A percentile compares a stretch with the other conserved stretches of the same genome.
phyloP scores from a whole-genome alignment of 2,113 vertebrate species.

The Lepisosteus oculatus region DNA sequence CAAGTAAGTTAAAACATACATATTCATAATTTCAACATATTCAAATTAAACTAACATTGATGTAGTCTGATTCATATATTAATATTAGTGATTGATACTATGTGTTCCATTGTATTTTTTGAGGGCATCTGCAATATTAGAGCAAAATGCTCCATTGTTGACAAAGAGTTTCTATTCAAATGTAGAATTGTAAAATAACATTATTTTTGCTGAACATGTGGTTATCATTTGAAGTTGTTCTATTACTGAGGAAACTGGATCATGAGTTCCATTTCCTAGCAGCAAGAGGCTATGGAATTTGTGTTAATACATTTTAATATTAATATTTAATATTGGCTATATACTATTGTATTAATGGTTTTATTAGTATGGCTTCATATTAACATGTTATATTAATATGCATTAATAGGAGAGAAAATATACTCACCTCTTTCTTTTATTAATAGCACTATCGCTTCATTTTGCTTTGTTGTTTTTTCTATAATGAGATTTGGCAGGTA shows the following conservation, averaged over 20 bases:
- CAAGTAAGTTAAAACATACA: neutral
- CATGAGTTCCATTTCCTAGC: neutral
- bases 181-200: too few species aligned
- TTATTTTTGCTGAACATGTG: too few species aligned
- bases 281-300: neutral
- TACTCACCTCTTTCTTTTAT: conserved; percentile 80
- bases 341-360: neutral
- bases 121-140: too few species aligned
- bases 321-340: neutral
- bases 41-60: neutral
- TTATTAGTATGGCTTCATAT: neutral
- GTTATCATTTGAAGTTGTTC: too few species aligned
- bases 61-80: neutral
- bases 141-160: too few species aligned
- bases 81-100: neutral
- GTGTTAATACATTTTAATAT: neutral
- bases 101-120: too few species aligned
- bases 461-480: conserved; percentile 54
- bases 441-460: conserved; percentile 73
- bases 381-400: neutral
- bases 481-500: conserved; percentile 69
- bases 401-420: neutral
- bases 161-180: too few species aligned
- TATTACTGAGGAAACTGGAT: too few species aligned
- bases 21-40: neutral